Conservation (phyloP, 2,888 invertebrate species). For the Noctua janthina region DNA sequence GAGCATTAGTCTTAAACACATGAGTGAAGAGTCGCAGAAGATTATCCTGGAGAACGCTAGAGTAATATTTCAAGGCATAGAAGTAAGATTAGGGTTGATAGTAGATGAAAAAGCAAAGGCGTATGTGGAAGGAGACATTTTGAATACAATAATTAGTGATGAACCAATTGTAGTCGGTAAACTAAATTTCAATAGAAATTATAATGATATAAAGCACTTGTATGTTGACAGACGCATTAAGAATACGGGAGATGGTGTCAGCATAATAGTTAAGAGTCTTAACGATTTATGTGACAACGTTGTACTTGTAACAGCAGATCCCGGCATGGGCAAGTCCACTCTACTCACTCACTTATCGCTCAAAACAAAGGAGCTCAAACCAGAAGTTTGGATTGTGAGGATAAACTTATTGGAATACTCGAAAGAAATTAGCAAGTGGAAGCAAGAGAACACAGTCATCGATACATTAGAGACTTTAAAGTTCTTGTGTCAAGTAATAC, state of each 20-base stretch:
- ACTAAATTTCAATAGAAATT: slow-evolving; percentile 12
- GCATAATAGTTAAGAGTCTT: neutral
- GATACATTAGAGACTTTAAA: slow-evolving; percentile 20
- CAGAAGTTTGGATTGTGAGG: slow-evolving; percentile 53
- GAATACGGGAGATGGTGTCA: neutral
- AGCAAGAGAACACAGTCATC: slow-evolving; percentile 12
- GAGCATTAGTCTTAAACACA: slow-evolving; percentile 21
- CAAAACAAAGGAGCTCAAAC: slow-evolving; percentile 38
- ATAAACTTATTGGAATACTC: slow-evolving; percentile 50
- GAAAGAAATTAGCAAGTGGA: slow-evolving; percentile 35
- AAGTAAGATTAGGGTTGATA: slow-evolving; percentile 27
- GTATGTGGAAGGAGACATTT: slow-evolving; percentile 36
- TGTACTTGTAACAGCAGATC: slow-evolving; percentile 51
- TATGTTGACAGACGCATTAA: slow-evolving; percentile 45
- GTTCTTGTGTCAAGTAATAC: slow-evolving; percentile 26
- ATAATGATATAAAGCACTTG: slow-evolving; percentile 47
- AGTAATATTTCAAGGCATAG: slow-evolving; percentile 41
- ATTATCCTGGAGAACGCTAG: slow-evolving; percentile 14
- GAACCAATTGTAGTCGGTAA: slow-evolving; percentile 41
- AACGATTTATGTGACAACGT: slow-evolving; percentile 6
- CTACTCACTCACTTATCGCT: slow-evolving; percentile 46
- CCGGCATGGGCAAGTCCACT: slow-evolving; percentile 67
- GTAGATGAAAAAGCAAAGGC: slow-evolving; percentile 19
- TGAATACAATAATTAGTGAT: slow-evolving; percentile 32
- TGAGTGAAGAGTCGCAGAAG: slow-evolving; percentile 31